Evolutionary conservation across 2,113 vertebrate species (phyloP), one percentile per base, ranked within the genome.

Genomic region (Dolichallabes microphthalmus): DNA sequence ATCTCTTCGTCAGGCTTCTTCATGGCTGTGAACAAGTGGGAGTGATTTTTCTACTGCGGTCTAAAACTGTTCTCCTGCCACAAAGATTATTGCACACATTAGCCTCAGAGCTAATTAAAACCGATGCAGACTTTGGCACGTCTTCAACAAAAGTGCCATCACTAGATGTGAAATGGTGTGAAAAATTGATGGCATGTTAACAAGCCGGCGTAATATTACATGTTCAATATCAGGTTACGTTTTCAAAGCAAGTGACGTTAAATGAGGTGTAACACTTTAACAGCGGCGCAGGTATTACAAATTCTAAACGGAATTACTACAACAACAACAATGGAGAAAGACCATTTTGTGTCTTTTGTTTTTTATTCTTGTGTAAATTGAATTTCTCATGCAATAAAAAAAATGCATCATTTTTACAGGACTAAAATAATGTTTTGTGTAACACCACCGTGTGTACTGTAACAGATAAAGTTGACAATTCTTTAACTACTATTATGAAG

Each of bases 41-140:
- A 77, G 55, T 71, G 83, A 87, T 82, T 84, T 45, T 82, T 74
- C 80, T 66, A 53, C 32, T 57, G 75, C 63, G 25, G 68, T 64
- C n/a, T 32, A 79, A 85, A 84, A 74, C 80, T 53, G 80, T 58
- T 88, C 83, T 71, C 83, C 68, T 58, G 52, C 76, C 79, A 69
- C 12, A 27, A 8, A 73, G 22, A 83, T 80, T 80, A 79, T 86
- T 80, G 52, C 30, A 50, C 61, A 30, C 74, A 32, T 80, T 66
- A 81, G 80, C 35, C 66, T 77, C 66, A 25, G 71, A 76, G 57
- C 45, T 63, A 61, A 87, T 69, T 73, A 83, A 57, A 66, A 75
- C 45, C 77, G 19, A 82, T 8, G 30, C 50, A 61, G 4, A 19
- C 25, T n/a, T n/a, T 63, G 82, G 32, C 30, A 45, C 1, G 20